These are phyloP conservation scores for Manacus vitellinus DNA, from an alignment of 2,113 vertebrate genomes.

Conservation along the genomic window DNA sequence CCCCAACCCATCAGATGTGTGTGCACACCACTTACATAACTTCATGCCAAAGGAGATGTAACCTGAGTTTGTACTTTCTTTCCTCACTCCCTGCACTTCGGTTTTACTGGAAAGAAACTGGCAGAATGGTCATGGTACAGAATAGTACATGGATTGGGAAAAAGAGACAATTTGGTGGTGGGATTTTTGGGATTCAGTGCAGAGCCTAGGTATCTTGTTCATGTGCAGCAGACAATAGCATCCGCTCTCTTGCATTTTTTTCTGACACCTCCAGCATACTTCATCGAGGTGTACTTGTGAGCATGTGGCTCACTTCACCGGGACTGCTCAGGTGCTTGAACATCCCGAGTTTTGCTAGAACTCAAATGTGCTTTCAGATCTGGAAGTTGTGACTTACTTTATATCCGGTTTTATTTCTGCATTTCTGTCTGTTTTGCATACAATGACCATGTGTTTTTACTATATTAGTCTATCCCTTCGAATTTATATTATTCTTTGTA, in stretches of 20 bases:
- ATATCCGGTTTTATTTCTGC: not conserved
- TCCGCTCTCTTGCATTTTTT: not conserved
- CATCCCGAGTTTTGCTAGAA: not conserved
- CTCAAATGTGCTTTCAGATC: not conserved
- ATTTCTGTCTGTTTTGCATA: not conserved
- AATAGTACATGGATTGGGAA: not conserved
- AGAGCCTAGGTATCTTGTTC: not conserved
- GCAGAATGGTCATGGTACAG: not conserved
- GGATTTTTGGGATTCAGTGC: not conserved
- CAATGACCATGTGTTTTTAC: not conserved
- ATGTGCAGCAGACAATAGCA: not conserved
- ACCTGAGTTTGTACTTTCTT: not conserved
- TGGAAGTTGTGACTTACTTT: not conserved
- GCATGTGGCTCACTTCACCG: not conserved
- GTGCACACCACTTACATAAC: not conserved
- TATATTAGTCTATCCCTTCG: not conserved
- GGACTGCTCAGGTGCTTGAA: not conserved
- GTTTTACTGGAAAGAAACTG: not conserved
- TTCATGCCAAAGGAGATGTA: not conserved
- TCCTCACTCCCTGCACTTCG: not conserved
- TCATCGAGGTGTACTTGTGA: not conserved
- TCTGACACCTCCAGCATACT: not conserved
- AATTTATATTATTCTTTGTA: not conserved
- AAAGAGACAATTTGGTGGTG: not conserved
- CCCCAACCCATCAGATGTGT: rapidly evolving